Conservation (phyloP, 2,797 vertebrate genomes). For the Tragelaphus eurycerus region DNA sequence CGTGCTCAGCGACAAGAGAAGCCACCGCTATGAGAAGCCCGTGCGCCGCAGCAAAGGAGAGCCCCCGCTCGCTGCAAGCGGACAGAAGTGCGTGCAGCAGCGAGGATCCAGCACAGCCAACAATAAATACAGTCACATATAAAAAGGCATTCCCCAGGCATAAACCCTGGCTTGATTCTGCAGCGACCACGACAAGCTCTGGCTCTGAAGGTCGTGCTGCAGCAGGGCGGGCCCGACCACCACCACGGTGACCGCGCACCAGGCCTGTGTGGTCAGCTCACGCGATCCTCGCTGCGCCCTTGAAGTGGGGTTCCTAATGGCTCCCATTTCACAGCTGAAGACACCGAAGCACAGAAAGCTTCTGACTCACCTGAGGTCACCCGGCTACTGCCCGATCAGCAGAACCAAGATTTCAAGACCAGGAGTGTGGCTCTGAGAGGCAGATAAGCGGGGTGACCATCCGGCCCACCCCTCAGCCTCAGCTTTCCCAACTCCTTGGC, state of each 20-base stretch:
- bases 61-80: background rate
- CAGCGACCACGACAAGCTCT: fast-evolving
- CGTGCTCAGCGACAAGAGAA: background rate
- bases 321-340: background rate
- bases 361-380: background rate
- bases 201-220: no score
- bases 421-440: background rate
- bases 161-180: fast-evolving
- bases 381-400: background rate
- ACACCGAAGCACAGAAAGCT: background rate
- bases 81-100: fast-evolving
- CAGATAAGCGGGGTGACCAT: background rate
- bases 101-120: background rate
- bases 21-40: background rate
- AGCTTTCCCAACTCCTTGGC: background rate
- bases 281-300: fast-evolving
- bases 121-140: fast-evolving
- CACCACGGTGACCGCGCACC: fast-evolving
- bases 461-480: background rate
- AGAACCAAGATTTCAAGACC: background rate
- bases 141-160: background rate
- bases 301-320: background rate
- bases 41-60: fast-evolving
- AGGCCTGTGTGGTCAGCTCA: fast-evolving
- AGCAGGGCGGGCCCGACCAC: fast-evolving